A percentile compares a stretch with the other conserved stretches of the same genome.
phyloP scores from a whole-genome alignment of 2,113 vertebrate species.

The Sardina pilchardus region DNA sequence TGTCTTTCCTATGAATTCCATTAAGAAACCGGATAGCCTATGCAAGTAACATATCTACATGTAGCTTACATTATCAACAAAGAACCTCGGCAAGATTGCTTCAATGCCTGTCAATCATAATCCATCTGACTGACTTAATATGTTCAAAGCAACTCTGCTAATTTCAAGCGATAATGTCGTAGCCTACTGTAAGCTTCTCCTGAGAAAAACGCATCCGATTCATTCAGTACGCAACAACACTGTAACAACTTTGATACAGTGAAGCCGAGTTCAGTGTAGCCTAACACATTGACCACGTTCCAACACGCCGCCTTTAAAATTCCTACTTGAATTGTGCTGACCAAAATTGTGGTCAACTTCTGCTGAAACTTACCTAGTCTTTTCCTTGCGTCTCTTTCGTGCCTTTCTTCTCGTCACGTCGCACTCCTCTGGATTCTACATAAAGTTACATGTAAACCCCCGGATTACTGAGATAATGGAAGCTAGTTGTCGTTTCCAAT shows the following conservation, averaged over 20 bases:
- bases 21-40: neutral
- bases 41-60: neutral
- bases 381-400: constrained; percentile 28
- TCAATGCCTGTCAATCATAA: neutral
- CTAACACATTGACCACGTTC: constrained; percentile 19
- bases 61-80: neutral
- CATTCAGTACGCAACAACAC: neutral
- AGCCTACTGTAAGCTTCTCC: neutral
- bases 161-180: neutral
- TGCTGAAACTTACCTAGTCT: constrained; percentile 43
- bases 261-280: neutral
- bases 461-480: neutral
- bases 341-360: constrained; percentile 31
- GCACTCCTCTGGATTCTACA: neutral
- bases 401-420: constrained; percentile 12
- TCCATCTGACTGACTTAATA: neutral
- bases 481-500: neutral
- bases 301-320: neutral
- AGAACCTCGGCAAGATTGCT: neutral
- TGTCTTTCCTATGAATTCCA: neutral
- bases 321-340: constrained; percentile 18
- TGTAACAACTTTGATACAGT: neutral
- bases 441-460: neutral
- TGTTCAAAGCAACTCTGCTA: neutral
- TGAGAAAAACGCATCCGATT: neutral